Percentiles rank a stretch among this genome's conserved stretches.
phyloP scores from a whole-genome alignment of 1,140 invertebrate species.

The Scaptomyza hsui region DNA sequence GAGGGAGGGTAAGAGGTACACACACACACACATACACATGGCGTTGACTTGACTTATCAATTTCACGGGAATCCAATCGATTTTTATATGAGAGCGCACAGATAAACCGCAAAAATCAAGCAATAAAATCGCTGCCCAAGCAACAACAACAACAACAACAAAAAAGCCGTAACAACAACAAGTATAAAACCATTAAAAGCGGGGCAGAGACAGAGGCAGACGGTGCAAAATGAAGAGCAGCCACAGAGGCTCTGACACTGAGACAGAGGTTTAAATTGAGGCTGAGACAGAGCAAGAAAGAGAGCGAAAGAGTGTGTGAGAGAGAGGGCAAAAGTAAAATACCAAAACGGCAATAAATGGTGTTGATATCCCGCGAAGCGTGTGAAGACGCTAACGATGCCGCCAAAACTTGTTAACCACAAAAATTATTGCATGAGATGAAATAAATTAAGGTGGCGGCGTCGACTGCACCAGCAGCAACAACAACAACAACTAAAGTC shows the following conservation, averaged over 20 bases:
- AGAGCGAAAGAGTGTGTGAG: conserved; percentile 27
- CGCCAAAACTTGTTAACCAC: conserved; percentile 83
- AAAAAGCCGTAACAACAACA: conserved; percentile 8
- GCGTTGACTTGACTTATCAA: conserved; percentile 83
- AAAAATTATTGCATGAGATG: conserved; percentile 83
- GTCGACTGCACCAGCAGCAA: conserved; percentile 56
- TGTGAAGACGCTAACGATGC: conserved; percentile 83
- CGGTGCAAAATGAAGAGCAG: conserved; percentile 71
- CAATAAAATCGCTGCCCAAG: conserved; percentile 70
- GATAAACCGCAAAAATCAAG: conserved; percentile 82
- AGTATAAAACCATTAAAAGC: conserved; percentile 24
- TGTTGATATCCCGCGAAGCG: conserved; percentile 83
- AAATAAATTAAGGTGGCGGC: conserved; percentile 83
- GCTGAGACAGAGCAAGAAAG: conserved; percentile 7
- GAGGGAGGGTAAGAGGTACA: background rate
- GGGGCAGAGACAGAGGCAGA: conserved; percentile 13
- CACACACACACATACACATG: conserved; percentile 3
- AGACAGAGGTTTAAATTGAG: conserved; percentile 1
- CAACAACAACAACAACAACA: conserved; percentile 22
- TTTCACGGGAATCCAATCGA: conserved; percentile 83
- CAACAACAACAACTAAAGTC: conserved; percentile 22
- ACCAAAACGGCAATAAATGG: conserved; percentile 83
- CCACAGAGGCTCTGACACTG: conserved; percentile 37
- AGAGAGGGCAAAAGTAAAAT: conserved; percentile 64
- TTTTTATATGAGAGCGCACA: conserved; percentile 82